Base-by-base conservation (phyloP, 2,888 invertebrate species). In the Bhutanitis thaidina region DNA sequence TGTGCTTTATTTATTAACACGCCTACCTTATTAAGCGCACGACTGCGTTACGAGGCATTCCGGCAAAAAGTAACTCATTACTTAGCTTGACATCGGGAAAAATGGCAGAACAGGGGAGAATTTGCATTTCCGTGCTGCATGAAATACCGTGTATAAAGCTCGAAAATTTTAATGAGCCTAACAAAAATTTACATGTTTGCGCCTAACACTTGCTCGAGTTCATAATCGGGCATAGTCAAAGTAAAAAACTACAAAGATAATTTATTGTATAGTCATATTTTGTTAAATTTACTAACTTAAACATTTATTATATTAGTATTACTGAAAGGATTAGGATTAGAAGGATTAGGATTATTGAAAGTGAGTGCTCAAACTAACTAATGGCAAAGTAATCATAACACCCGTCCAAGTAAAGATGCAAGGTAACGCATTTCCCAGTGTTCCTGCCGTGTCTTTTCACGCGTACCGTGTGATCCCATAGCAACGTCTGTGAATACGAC, bases 41-140 rank as follows among this genome's bases (percentile, higher is more conserved):
- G 58, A 46, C 50, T 53, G 47, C 15, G 49, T 40, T 45, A 20
- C 38, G 14, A 44, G 37, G 38, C 20, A 41, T 34, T 35, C 39
- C 36, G 13, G 54, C 68, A 72, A 74, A 74, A 74, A 60, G 47
- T 46, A 46, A 52, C 67, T 63, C 73, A 74, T 76, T 77, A 78
- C 71, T 74, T 67, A 71, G 69, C 64, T 67, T 73, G 80, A 78
- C 82, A 80, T 74, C 65, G 68, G 71, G 77, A 74, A 78, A 81
- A 77, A 69, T 68, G 68, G 69, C 65, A 60, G 60, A 67, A 64
- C 65, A 62, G 57, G 45, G 41, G 27, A 59, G 61, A 55, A 85
- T 87, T 85, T 75, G 82, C 86, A 86, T 86, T 82, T 84, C 78
- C 86, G 86, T 87, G 86, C 76, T 46, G 67, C 86, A 87, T 86